Conservation (phyloP, 1,140 invertebrate genomes). For the Homarus americanus region DNA sequence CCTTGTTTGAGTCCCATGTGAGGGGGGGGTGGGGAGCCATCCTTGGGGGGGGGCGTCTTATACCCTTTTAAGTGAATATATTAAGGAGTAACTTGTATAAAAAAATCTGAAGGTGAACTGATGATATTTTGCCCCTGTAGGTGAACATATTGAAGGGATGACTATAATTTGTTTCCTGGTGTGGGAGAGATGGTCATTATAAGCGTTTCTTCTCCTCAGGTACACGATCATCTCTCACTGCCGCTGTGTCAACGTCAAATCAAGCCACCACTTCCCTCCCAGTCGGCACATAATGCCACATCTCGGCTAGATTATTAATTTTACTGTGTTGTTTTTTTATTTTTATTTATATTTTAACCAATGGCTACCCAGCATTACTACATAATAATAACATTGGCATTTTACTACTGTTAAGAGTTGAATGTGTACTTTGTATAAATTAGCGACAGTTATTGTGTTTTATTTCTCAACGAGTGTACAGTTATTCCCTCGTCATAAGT, state of each 20-base stretch:
- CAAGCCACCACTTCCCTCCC: constrained; percentile 62
- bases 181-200: background rate
- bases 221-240: constrained; percentile 45
- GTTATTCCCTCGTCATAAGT: too few relatives aligned
- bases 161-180: too few relatives aligned
- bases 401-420: constrained; percentile 18
- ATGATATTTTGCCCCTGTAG: too few relatives aligned
- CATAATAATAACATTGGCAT: constrained; percentile 19
- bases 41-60: too few relatives aligned
- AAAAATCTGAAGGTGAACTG: too few relatives aligned
- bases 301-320: constrained; percentile 23
- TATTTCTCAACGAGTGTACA: constrained; percentile 27
- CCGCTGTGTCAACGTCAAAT: constrained; percentile 56
- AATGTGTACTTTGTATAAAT: constrained; percentile 29
- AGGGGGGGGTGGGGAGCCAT: too few relatives aligned
- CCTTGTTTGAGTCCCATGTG: too few relatives aligned
- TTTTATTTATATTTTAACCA: constrained; percentile 28
- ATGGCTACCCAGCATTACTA: constrained; percentile 8
- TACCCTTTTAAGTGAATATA: too few relatives aligned
- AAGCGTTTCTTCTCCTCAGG: background rate
- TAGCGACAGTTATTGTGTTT: constrained; percentile 23
- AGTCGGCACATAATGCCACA: constrained; percentile 57
- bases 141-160: too few relatives aligned
- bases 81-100: background rate
- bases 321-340: constrained; percentile 10